phyloP scores from a whole-genome alignment of 2,888 invertebrate species.

The Clivina fossor region DNA sequence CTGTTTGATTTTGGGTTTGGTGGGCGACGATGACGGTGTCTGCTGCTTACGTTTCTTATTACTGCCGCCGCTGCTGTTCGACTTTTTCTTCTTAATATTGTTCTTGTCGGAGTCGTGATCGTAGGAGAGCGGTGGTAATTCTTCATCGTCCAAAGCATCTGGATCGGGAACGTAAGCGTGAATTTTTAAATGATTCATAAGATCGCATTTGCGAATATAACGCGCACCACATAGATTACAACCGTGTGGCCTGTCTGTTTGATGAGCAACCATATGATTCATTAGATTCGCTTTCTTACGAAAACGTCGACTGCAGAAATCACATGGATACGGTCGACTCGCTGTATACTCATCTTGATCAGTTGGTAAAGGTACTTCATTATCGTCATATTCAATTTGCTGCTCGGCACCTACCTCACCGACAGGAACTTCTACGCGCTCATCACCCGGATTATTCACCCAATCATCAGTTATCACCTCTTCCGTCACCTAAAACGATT shows the following conservation, averaged over 20 bases:
- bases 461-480: constrained; percentile 82
- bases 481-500: constrained; percentile 63
- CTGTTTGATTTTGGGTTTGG: constrained; percentile 47
- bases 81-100: constrained; percentile 45
- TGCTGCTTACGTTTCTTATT: constrained; percentile 45
- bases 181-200: constrained; percentile 80
- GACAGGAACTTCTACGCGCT: constrained; percentile 68
- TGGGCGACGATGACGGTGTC: constrained; percentile 11
- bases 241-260: constrained; percentile 78
- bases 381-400: constrained; percentile 64
- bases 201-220: constrained; percentile 76
- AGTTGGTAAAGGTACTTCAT: constrained; percentile 76
- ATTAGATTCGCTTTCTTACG: constrained; percentile 81
- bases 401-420: constrained; percentile 58
- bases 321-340: constrained; percentile 80
- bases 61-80: too few relatives aligned
- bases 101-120: constrained; percentile 41
- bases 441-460: constrained; percentile 72
- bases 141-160: constrained; percentile 57
- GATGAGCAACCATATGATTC: constrained; percentile 87
- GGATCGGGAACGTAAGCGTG: constrained; percentile 75
- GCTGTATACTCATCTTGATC: constrained; percentile 79
- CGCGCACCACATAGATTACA: constrained; percentile 82
- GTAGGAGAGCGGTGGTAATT: constrained; percentile 51
- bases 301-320: constrained; percentile 82